Base-by-base conservation (phyloP, 2,888 invertebrate species). In the Eustalomyia histrio region DNA sequence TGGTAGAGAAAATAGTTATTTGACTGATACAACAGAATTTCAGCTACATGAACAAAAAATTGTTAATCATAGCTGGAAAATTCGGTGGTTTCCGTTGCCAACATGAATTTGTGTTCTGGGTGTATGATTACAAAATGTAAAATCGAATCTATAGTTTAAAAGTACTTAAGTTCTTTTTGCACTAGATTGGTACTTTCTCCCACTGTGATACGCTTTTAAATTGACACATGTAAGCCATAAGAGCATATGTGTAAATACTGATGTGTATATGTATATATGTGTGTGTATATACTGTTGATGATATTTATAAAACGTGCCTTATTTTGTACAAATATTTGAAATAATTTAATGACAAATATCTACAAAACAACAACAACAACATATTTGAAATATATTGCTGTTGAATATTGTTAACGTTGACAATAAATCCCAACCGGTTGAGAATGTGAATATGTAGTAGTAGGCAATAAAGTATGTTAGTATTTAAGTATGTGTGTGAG, bases 251-350 rank as follows among this genome's bases (percentile, higher is more conserved):
- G 35, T 12, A 60, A 8, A 6, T 21, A 43, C 2, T 17, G 0
- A 10, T 43, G 17, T 35, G 35, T 10, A 18, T 39, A 21, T 7
- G 14, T 61, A 18, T 21, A 18, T 43, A 18, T n/a, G 12, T 61
- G 16, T n/a, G 8, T 47, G 43, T 43, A 12, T 43, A 14, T 43
- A 12, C 2, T 43, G 64, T 18, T 75, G 67, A 16, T 61, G 61
- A 55, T 67, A 61, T 67, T 68, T 63, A 50, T 43, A 76, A 76
- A 68, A 76, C 75, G 75, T 76, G 63, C 75, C 47, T 68, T 68
- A 76, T 76, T 61, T 68, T 63, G 55, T 63, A 68, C 57, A 76
- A 76, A 76, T 68, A 76, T 63, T 76, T 76, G 53, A 76, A 76
- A 61, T 68, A 68, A 68, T 76, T 68, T 76, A 67, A 61, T 68